phyloP scores from a whole-genome alignment of 1,140 invertebrate species.

The Venustaconcha ellipsiformis region DNA sequence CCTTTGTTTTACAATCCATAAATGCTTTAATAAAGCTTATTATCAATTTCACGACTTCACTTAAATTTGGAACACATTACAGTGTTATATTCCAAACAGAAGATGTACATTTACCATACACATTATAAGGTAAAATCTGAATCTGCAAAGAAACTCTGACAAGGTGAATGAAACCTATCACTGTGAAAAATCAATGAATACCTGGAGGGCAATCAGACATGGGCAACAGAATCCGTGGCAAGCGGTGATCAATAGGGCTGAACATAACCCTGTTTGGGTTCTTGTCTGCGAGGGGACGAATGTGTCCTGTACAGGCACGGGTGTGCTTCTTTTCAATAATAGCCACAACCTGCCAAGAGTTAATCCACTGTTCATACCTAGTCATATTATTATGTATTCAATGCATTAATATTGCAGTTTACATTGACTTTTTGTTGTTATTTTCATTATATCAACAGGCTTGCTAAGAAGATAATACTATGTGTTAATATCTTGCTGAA shows the following conservation, averaged over 20 bases:
- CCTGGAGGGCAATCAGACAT: constrained; percentile 73
- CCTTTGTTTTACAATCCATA: no score
- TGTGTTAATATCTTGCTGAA: no score
- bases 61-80: neutral
- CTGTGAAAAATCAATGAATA: constrained; percentile 23
- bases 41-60: no score
- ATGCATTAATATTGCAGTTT: no score
- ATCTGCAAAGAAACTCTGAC: constrained; percentile 1
- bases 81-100: neutral
- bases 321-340: constrained; percentile 74
- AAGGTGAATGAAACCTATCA: constrained; percentile 2
- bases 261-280: constrained; percentile 75
- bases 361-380: no score
- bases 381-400: no score
- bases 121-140: neutral
- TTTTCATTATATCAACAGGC: no score
- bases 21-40: no score
- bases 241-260: constrained; percentile 78
- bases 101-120: neutral
- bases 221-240: constrained; percentile 80
- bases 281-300: constrained; percentile 75
- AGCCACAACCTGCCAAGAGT: constrained; percentile 69
- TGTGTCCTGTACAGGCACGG: constrained; percentile 76
- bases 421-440: no score
- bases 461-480: no score